Evolutionary conservation across 53 echinoderm and acorn worm genomes (phyloP).

Genomic region (Pentamera pediparva): DNA sequence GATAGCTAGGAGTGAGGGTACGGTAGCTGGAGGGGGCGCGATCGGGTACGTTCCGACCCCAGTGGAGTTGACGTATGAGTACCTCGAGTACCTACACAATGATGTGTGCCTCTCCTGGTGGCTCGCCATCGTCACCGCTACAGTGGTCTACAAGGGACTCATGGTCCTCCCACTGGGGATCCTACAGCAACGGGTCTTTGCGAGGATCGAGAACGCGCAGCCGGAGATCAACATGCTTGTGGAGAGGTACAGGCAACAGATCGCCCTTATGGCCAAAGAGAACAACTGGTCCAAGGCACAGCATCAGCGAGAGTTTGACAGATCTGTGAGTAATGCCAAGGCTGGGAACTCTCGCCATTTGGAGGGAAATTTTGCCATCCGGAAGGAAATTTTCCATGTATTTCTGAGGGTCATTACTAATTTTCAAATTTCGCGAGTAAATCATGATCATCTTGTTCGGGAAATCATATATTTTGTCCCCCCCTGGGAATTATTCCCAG

Average conservation of each 20-base stretch:
- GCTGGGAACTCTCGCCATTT: background rate
- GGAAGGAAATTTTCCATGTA: too few species aligned
- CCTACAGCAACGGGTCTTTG: slow-evolving; percentile 69
- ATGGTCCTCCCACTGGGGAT: slow-evolving; percentile 61
- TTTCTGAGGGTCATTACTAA: too few species aligned
- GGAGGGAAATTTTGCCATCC: too few species aligned
- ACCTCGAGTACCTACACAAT: slow-evolving; percentile 72
- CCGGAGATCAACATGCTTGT: slow-evolving; percentile 71
- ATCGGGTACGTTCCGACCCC: slow-evolving; percentile 80
- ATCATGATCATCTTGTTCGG: too few species aligned
- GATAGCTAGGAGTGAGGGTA: background rate
- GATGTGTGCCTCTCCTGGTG: slow-evolving; percentile 69
- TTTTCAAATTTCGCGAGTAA: too few species aligned
- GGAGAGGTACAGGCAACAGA: slow-evolving; percentile 74
- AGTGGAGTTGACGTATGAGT: slow-evolving; percentile 67
- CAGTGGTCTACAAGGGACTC: slow-evolving; percentile 50
- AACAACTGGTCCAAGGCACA: slow-evolving; percentile 72
- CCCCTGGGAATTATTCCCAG: too few species aligned
- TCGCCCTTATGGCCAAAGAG: slow-evolving; percentile 65
- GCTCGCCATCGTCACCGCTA: slow-evolving; percentile 61
- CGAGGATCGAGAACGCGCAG: slow-evolving; percentile 75
- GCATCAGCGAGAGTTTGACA: slow-evolving; percentile 49
- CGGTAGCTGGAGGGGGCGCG: background rate
- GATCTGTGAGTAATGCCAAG: slow-evolving; percentile 35
- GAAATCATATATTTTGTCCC: too few species aligned